Conservation (phyloP, 2,888 invertebrate genomes). For the Scelioninae gen. 1 region DNA sequence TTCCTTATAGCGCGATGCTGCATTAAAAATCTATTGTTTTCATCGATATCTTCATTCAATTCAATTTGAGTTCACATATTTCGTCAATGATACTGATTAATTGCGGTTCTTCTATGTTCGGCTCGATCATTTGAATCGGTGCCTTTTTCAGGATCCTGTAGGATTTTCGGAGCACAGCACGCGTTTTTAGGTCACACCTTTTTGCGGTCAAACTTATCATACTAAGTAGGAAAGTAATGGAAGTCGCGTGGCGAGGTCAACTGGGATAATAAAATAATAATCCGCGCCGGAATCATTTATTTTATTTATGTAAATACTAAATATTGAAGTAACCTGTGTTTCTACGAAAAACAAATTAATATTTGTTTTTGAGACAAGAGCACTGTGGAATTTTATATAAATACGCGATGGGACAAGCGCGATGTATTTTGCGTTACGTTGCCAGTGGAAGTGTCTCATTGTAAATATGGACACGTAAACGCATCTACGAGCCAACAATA, state of each 20-base stretch:
- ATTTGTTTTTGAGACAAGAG: constrained; percentile 67
- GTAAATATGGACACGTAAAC: constrained; percentile 73
- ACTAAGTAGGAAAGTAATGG: constrained; percentile 29
- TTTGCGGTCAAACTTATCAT: constrained; percentile 20
- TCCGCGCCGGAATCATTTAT: constrained; percentile 36
- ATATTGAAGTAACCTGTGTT: constrained; percentile 59
- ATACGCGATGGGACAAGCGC: constrained; percentile 51
- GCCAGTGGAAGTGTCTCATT: constrained; percentile 67
- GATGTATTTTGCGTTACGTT: constrained; percentile 67
- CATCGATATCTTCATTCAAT: constrained; percentile 23
- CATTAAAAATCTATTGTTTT: constrained; percentile 28
- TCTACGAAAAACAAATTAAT: constrained; percentile 62
- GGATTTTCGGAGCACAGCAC: background rate
- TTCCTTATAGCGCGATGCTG: background rate
- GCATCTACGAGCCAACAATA: constrained; percentile 73
- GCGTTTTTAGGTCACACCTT: too few relatives aligned
- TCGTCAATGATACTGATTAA: constrained; percentile 29
- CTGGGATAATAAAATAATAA: constrained; percentile 42
- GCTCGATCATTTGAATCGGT: background rate
- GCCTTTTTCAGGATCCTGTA: background rate
- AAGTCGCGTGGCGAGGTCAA: constrained; percentile 13
- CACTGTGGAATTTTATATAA: constrained; percentile 55
- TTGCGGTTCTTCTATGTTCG: constrained; percentile 36
- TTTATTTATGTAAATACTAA: constrained; percentile 62
- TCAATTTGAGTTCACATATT: constrained; percentile 10